phyloP scores from a whole-genome alignment of 2,797 vertebrate genomes.

The Gila robusta region DNA sequence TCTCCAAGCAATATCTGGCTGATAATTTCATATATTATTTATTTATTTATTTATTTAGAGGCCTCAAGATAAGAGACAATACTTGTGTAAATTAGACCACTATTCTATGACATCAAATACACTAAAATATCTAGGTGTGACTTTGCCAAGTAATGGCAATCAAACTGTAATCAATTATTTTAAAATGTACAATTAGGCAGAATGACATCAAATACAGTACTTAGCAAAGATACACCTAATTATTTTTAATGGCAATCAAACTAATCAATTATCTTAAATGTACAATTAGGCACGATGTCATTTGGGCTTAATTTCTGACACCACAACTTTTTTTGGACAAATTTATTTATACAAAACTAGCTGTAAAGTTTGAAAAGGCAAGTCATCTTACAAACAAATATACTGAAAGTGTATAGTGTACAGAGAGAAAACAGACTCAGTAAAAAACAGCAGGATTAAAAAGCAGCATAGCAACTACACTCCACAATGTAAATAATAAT shows the following conservation, averaged over 20 bases:
- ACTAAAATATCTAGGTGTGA: not conserved
- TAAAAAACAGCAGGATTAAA: not conserved
- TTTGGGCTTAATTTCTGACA: not conserved
- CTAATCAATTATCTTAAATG: not conserved
- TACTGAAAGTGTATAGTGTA: not conserved
- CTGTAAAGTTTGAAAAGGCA: not conserved
- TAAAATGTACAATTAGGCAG: too few relatives aligned
- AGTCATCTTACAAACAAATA: not conserved
- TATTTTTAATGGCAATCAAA: not conserved
- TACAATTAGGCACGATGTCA: not conserved
- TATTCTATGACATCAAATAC: not conserved
- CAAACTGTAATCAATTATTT: too few relatives aligned
- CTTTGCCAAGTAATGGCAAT: too few relatives aligned
- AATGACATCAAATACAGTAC: not conserved
- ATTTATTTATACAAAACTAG: constrained; percentile 15
- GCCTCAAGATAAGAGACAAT: not conserved
- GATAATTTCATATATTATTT: not conserved
- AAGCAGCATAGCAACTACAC: not conserved
- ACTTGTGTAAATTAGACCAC: not conserved
- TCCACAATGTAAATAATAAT: not conserved
- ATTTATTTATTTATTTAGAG: not conserved
- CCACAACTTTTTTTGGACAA: not conserved
- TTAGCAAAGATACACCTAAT: not conserved
- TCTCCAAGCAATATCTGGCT: not conserved
- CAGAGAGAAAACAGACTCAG: not conserved